Evolutionary conservation across 2,797 vertebrate species (phyloP).

Genomic region (Lerista edwardsae): DNA sequence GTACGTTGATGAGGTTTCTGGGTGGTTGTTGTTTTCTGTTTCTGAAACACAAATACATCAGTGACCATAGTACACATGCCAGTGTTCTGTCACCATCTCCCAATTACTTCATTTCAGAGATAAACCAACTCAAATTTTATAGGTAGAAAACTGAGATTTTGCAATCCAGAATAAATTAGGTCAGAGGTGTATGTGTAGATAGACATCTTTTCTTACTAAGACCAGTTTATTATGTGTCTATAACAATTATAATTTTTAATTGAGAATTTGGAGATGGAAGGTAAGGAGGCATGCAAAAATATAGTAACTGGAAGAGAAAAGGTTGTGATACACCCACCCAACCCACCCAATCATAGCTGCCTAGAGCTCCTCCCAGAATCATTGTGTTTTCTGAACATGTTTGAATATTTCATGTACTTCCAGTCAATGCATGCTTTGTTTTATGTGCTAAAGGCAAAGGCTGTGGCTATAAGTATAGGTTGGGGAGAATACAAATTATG

Average conservation of each 20-base stretch:
- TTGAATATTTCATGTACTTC: background rate
- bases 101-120: background rate
- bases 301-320: background rate
- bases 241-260: background rate
- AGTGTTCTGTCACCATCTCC: background rate
- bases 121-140: background rate
- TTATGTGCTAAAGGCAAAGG: background rate
- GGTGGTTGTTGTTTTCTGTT: background rate
- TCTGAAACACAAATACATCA: background rate
- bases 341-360: no score
- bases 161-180: background rate
- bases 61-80: background rate
- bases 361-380: background rate
- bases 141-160: background rate
- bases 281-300: background rate
- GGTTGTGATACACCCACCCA: background rate
- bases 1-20: conserved; percentile 54
- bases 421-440: background rate
- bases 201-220: background rate
- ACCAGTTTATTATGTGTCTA: background rate
- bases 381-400: background rate
- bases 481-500: accelerated
- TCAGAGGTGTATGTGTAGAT: background rate
- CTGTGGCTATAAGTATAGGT: background rate
- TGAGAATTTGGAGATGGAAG: background rate